Evolutionary conservation across 2,113 vertebrate genomes (phyloP).

Genomic region (Carollia perspicillata): DNA sequence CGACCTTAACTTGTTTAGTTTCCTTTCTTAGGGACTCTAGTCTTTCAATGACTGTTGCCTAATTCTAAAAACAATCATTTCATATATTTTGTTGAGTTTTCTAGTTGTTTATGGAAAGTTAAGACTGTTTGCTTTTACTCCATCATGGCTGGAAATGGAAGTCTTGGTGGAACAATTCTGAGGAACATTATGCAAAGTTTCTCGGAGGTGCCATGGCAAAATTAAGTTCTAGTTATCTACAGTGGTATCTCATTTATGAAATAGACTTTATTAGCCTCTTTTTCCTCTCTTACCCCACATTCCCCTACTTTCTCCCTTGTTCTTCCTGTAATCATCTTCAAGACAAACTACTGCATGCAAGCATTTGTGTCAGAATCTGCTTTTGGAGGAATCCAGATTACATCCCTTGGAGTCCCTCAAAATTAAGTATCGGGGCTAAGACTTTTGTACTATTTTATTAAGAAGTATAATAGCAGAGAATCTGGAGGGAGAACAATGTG

Average conservation of each 20-base stretch:
- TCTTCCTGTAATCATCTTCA: background rate
- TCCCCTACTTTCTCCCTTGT: background rate
- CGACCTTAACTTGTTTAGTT: background rate
- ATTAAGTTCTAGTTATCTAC: background rate
- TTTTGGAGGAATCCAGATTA: background rate
- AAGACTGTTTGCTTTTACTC: background rate
- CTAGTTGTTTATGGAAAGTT: background rate
- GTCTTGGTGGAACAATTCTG: background rate
- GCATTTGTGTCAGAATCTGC: background rate
- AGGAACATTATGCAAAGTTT: background rate
- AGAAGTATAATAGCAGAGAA: background rate
- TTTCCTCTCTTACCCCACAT: background rate
- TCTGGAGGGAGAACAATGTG: background rate
- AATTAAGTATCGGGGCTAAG: background rate
- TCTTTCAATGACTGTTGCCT: background rate
- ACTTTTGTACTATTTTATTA: background rate
- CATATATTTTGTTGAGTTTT: background rate
- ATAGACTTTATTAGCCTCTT: background rate
- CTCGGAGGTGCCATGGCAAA: background rate
- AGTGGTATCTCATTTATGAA: background rate
- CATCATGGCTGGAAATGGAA: background rate
- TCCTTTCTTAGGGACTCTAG: background rate
- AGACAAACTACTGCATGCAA: background rate
- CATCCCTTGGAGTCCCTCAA: background rate
- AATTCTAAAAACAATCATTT: background rate